Evolutionary conservation across 2,797 vertebrate species (phyloP).

Genomic region (Rhinichthys osculus): DNA sequence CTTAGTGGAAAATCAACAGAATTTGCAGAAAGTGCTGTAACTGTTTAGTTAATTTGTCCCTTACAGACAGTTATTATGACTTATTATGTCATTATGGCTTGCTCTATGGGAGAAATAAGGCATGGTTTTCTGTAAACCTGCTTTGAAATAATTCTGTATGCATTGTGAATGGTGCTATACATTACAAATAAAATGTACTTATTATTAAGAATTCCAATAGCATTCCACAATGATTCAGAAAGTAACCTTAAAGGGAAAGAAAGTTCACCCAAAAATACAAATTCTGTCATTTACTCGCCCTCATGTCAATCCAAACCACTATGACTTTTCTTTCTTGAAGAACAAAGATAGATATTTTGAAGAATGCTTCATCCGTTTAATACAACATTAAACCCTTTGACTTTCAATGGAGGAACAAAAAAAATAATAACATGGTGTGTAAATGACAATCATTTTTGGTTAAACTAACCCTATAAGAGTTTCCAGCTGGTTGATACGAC

Average conservation of each 20-base stretch:
- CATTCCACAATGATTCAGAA: not conserved
- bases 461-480: not conserved
- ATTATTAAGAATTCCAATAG: not conserved
- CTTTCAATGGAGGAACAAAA: not conserved
- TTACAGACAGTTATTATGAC: not conserved
- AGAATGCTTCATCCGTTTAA: not conserved
- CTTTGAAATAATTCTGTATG: not conserved
- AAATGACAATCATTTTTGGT: not conserved
- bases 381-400: not conserved
- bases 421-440: not conserved
- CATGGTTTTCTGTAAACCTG: not conserved
- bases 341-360: not conserved
- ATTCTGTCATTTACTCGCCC: not conserved
- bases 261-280: not conserved
- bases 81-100: constrained; percentile 7
- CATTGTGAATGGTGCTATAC: not conserved
- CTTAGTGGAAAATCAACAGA: not conserved
- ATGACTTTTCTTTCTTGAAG: not conserved
- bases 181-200: not conserved
- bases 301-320: not conserved
- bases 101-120: not conserved
- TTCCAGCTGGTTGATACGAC: constrained; percentile 1
- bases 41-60: not conserved
- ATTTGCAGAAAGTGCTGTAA: not conserved
- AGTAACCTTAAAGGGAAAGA: not conserved